Base-by-base conservation (phyloP, 1,140 invertebrate species). In the Ooceraea biroi region DNA sequence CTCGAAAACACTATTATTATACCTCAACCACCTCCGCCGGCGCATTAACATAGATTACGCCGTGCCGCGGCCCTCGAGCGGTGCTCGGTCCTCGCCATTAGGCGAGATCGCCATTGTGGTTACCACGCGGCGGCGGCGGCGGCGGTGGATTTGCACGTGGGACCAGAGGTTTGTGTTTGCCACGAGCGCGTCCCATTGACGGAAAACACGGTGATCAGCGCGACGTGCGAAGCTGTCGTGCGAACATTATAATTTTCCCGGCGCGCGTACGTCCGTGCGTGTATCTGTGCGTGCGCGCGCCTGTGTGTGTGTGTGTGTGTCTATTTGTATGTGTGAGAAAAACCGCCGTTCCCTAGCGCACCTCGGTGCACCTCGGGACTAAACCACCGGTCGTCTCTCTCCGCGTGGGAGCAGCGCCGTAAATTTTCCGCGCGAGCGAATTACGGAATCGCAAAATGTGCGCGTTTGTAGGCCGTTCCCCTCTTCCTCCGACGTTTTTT, bases 1-100 rank as follows among this genome's bases (percentile, higher is more conserved):
- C 80, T 83, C 78, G 73, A 90, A 91, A 91, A 89, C 78, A 91
- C 87, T 90, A 86, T 91, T 84, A 90, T 90, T 91, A 90, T 65
- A 44, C 58, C 60, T 68, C 82, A 77, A 57, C 88, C 87, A 88
- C 82, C 88, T 88, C 83, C 86, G 87, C 74, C 85, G 76, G 52
- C 27, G 83, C 85, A 83, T 89, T 89, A 89, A 82, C 88, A 87
- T 89, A 87, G 88, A 89, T 89, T 88, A 89, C 88, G 71, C 61
- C 76, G 36, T 36, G 76, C 63, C 78, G 74, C 69, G 82, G 57
- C 65, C 87, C 87, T 86, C 50, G 50, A 69, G 76, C 84, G 71
- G n/a, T 73, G 72, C 36, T 69, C 84, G 84, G 52, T 78, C 50
- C 57, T 72, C 17, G 73, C 65, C 80, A 74, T 86, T 82, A 69